Evolutionary conservation across 1,140 invertebrate genomes (phyloP).

Genomic region (Pseudomyrmex flavicornis): DNA sequence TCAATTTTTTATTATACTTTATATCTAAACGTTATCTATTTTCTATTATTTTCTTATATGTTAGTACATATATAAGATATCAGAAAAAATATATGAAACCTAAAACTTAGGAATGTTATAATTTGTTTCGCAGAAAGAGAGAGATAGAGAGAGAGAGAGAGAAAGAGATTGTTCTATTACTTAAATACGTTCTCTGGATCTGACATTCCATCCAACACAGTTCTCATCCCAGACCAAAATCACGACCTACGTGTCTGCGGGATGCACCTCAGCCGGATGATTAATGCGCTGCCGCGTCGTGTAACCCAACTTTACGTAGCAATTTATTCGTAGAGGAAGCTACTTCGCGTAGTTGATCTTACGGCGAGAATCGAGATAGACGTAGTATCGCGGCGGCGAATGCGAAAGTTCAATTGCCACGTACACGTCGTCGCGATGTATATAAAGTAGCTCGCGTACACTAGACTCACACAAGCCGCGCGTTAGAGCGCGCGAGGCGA

Average conservation of each 20-base stretch:
- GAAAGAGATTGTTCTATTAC: too few relatives aligned
- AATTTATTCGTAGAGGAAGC: slow-evolving; percentile 53
- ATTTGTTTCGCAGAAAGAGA: neutral
- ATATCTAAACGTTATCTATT: too few relatives aligned
- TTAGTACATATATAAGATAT: too few relatives aligned
- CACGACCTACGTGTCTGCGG: slow-evolving; percentile 16
- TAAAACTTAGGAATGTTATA: neutral
- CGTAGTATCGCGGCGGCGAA: slow-evolving; percentile 50
- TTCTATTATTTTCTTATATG: too few relatives aligned
- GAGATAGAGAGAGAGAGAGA: too few relatives aligned
- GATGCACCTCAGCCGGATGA: slow-evolving; percentile 32
- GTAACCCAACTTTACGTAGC: slow-evolving; percentile 54
- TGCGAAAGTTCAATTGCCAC: slow-evolving; percentile 60
- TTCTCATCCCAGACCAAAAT: slow-evolving; percentile 1
- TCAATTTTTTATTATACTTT: too few relatives aligned
- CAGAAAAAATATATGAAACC: too few relatives aligned
- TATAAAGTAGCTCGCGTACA: slow-evolving; percentile 49
- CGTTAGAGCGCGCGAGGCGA: neutral
- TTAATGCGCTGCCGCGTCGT: slow-evolving; percentile 34
- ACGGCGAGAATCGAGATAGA: slow-evolving; percentile 58
- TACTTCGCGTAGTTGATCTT: slow-evolving; percentile 51
- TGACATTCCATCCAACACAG: neutral
- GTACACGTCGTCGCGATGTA: slow-evolving; percentile 58
- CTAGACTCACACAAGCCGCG: neutral
- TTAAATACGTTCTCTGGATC: neutral